Evolutionary conservation across 2,113 vertebrate species (phyloP), one percentile per base, ranked within the genome.

Genomic region (Stercorarius parasiticus): DNA sequence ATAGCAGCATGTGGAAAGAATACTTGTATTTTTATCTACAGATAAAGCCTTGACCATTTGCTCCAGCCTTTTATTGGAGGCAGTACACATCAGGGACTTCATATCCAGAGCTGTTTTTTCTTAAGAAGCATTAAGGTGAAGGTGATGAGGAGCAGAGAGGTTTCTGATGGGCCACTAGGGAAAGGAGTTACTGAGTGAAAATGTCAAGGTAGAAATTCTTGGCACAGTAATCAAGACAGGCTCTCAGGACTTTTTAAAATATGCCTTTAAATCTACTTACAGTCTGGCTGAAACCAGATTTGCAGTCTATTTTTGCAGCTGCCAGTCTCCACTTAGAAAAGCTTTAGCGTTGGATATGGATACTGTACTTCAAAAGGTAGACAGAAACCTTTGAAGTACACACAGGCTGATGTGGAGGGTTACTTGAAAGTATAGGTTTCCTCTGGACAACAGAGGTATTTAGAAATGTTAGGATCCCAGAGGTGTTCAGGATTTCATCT

Each of bases 271-370:
- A 96, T 97, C 94, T 96, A 95, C 94, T 97, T 97, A 95, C 42
- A 78, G 94, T 96, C 88, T 91, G 80, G 43, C 82, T 96, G 91
- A 96, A 97, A 95, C 93, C 71, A 96, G 97, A 97, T 97, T 97
- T 96, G 71, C 47, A 78, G 82, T 96, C 95, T 97, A 97, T 97
- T 97, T 97, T 97, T 96, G 86, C 94, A 94, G 88, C 96, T 92
- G 90, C 88, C 90, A 94, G 92, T 95, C 94, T 95, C 95, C 94
- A 94, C 93, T 95, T 96, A 91, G 90, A 77, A 81, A 91, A 85
- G 82, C 88, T 97, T 94, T 86, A 84, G 53, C 3, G 1, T 1
- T 92, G 95, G 61, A 38, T 96, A 43, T 81, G 87, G 90, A 91
- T 66, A 94, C 81, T 66, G 86, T 76, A 92, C 85, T 96, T 97